These are phyloP conservation scores for Limosa lapponica DNA, from an alignment of 2,797 vertebrate genomes.

Conservation along the genomic window DNA sequence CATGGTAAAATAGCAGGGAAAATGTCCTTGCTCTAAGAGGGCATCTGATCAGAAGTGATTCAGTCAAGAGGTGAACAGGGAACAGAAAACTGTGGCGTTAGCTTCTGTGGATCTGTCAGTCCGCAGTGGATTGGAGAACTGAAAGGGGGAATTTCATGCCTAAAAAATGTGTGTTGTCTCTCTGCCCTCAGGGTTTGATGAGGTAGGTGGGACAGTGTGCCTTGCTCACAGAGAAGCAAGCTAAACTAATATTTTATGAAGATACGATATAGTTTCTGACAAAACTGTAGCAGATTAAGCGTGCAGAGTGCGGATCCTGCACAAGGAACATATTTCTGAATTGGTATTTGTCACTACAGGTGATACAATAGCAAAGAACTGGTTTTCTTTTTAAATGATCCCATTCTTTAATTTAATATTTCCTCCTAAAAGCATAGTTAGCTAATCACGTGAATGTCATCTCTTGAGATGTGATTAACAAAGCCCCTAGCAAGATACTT, in stretches of 20 bases:
- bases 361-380: neutral
- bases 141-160: neutral
- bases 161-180: neutral
- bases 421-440: neutral
- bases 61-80: neutral
- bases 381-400: neutral
- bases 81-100: neutral
- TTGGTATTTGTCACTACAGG: neutral
- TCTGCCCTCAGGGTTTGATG: neutral
- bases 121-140: neutral
- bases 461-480: constrained; percentile 20
- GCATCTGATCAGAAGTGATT: neutral
- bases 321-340: neutral
- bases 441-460: neutral
- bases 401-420: neutral
- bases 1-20: neutral
- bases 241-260: neutral
- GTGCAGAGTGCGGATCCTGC: fast-evolving
- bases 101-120: neutral
- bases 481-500: neutral
- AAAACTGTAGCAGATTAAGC: neutral
- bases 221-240: neutral
- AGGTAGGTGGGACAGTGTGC: neutral
- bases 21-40: neutral
- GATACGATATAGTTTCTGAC: neutral